Conservation (phyloP, 2,888 invertebrate species). For the Thecophora atra region DNA sequence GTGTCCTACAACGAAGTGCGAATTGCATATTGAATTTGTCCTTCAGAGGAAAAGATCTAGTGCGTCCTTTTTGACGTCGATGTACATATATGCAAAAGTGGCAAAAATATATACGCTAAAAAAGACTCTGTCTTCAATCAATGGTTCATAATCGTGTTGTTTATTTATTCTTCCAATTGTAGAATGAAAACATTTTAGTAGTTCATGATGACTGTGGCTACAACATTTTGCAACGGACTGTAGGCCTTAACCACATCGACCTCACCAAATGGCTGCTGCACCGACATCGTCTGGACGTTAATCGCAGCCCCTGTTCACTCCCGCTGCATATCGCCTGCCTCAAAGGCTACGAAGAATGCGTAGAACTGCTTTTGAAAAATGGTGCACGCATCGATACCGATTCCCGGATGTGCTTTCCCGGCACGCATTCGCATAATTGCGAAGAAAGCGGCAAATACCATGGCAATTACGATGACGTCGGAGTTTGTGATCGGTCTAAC, state of each 20-base stretch:
- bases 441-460: conserved; percentile 75
- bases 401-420: conserved; percentile 80
- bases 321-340: conserved; percentile 80
- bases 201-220: conserved; percentile 76
- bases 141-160: too few species aligned
- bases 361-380: conserved; percentile 74
- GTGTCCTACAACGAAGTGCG: background rate
- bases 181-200: conserved; percentile 75
- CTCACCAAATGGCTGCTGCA: conserved; percentile 75
- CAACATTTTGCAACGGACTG: conserved; percentile 78
- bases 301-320: conserved; percentile 77
- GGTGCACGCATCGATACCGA: conserved; percentile 78
- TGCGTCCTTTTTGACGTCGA: too few species aligned
- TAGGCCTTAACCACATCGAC: conserved; percentile 76
- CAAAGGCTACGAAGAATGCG: conserved; percentile 76
- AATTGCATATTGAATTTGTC: too few species aligned
- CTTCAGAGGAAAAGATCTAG: too few species aligned
- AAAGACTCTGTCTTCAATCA: too few species aligned
- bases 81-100: too few species aligned
- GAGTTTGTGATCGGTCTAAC: conserved; percentile 58
- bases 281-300: conserved; percentile 73
- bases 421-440: conserved; percentile 75
- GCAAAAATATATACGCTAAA: too few species aligned
- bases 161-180: conserved; percentile 22
- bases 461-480: conserved; percentile 68